Evolutionary conservation across 2,113 vertebrate species (phyloP), one percentile per base, ranked within the genome.

Genomic region (Puffinus mauretanicus): DNA sequence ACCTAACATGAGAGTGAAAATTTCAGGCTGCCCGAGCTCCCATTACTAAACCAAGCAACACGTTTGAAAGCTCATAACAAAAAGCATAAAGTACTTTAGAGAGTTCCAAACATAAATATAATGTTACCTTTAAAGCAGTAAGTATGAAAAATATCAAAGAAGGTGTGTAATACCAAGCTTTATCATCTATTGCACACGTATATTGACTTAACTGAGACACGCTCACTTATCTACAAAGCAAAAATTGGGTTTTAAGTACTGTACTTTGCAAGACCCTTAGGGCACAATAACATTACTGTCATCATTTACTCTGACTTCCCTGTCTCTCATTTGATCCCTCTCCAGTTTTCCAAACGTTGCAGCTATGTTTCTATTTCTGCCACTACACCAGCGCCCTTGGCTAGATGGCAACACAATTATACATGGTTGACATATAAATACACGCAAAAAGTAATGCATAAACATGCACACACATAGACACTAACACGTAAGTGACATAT

Each of bases 221-320:
- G 19, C 78, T 94, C 93, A 94, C 95, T 95, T 94, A 96, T 91
- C 93, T 96, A 93, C 96, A 97, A 97, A 96, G 93, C 95, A 96
- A 96, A 97, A 97, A 96, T 93, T 91, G 67, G 71, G 90, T 77
- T 96, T 95, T 97, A 96, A 97, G 94, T 85, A 96, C 78, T 70
- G 82, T 75, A 94, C 89, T 96, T 96, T 88, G 89, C 90, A 94
- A 95, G 84, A 88, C 87, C 96, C 91, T 94, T 29, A 86, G 91
- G 95, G 94, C 94, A 96, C 91, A 95, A 88, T 55, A 93, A 91
- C 95, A 96, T 96, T 96, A 93, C 84, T 83, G 60, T n/a, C 91
- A 97, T 96, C 87, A 22, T 81, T 97, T 96, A 95, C 89, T 66
- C 69, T 2, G 7, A 54, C 76, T 85, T 85, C 64, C n/a, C 81